A percentile compares a stretch with the other conserved stretches of the same genome.
Evolutionary conservation across 2,888 invertebrate species (phyloP).

Genomic region (Melikaiella ostensackeni): DNA sequence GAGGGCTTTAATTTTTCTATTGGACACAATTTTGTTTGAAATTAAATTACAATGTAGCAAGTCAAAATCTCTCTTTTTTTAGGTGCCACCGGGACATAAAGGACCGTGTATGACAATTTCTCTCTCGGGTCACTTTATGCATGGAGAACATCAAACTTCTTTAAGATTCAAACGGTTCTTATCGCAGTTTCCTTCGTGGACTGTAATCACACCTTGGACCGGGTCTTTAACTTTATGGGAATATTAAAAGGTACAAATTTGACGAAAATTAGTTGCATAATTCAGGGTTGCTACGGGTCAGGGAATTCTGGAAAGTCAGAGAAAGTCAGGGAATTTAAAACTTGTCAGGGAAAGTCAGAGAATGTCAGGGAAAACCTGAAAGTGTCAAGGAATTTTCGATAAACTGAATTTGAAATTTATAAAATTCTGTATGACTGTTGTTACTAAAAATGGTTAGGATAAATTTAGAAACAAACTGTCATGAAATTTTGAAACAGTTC

Average conservation of each 20-base stretch:
- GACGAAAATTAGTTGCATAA: neutral
- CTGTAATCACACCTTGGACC: conserved; percentile 84
- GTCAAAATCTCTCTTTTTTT: conserved; percentile 52
- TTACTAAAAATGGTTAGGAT: too few species aligned
- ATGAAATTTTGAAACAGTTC: too few species aligned
- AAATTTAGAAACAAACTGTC: too few species aligned
- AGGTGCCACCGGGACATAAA: conserved; percentile 74
- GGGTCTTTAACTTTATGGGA: conserved; percentile 83
- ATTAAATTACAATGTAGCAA: neutral
- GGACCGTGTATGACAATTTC: conserved; percentile 80
- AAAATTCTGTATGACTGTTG: too few species aligned
- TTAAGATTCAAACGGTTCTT: conserved; percentile 79
- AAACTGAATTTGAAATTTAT: too few species aligned
- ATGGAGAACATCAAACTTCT: conserved; percentile 79
- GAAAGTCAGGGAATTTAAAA: too few species aligned
- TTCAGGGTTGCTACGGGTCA: neutral
- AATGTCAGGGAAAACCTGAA: too few species aligned
- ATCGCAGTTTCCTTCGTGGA: conserved; percentile 82
- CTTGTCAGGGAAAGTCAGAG: too few species aligned
- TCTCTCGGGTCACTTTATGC: conserved; percentile 81
- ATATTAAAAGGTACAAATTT: conserved; percentile 68
- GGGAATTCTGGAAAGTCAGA: too few species aligned
- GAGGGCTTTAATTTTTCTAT: conserved; percentile 62
- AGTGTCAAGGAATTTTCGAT: too few species aligned
- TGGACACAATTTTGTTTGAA: neutral